Base-by-base conservation (phyloP, 2,113 vertebrate species). In the Hippocampus abdominalis region DNA sequence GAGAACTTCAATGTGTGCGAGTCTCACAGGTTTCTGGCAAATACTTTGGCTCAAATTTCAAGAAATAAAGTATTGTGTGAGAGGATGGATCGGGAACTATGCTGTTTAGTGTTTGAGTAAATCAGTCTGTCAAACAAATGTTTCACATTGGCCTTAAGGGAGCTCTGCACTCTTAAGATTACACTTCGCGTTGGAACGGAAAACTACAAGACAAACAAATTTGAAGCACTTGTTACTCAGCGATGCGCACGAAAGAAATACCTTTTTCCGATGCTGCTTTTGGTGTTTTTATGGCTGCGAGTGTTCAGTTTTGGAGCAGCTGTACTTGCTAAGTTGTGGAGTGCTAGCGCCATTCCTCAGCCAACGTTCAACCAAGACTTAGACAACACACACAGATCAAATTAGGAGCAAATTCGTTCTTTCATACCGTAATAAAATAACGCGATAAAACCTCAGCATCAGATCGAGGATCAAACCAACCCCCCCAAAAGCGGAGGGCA, bases 311-410 rank as follows among this genome's bases (percentile, higher is more conserved):
- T 54, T 71, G 21, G 44, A 75, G 29, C 79, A 74, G 64, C 10
- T 74, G 71, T 64, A 75, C 60, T 48, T 82, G 68, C 64, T 79
- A 78, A 84, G 70, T 44, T 69, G 36, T 18, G 51, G 61, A 70
- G 67, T 70, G 69, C 77, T 70, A 74, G 59, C 75, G 70, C 60
- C 73, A 75, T 82, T 85, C 76, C 78, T 78, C 39, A 64, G 68
- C 75, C 39, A 69, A n/a, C 61, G 7, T 56, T 72, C 59, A 68
- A 69, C 69, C 63, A 13, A 44, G 42, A 46, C 66, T 66, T 68
- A 40, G 65, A 57, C 64, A 62, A 15, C 32, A 71, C 32, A 60
- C 53, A 40, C 18, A 76, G 20, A 21, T 65, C 48, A 40, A 70
- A 54, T 39, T 23, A 66, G 2, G 18, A 42, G 49, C 11, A 54